Conservation (phyloP, 2,888 invertebrate species). For the Hyalella azteca region DNA sequence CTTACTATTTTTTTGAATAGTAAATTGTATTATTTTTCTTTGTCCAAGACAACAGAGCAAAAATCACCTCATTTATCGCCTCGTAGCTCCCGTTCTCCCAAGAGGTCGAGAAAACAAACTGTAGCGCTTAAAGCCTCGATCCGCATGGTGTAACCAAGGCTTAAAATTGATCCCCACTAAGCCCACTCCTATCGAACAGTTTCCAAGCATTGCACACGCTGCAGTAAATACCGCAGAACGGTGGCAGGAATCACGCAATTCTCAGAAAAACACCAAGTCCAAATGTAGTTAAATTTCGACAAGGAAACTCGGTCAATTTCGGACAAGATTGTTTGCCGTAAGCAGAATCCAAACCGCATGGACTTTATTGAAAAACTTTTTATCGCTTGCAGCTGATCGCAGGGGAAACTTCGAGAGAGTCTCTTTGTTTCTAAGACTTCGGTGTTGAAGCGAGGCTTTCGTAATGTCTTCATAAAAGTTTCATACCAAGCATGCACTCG, state of each 20-base stretch:
- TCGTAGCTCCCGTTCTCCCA: too few relatives aligned
- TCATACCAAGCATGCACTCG: too few relatives aligned
- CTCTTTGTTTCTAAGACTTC: too few relatives aligned
- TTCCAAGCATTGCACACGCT: background rate
- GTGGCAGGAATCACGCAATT: background rate
- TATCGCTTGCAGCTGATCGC: background rate
- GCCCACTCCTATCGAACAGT: background rate
- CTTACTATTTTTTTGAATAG: too few relatives aligned
- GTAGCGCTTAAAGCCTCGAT: background rate
- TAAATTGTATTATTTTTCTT: too few relatives aligned
- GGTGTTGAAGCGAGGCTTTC: too few relatives aligned
- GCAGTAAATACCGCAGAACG: background rate
- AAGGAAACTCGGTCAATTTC: background rate
- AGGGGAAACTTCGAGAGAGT: background rate
- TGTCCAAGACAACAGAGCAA: too few relatives aligned
- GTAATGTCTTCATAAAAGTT: too few relatives aligned
- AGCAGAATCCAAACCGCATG: conserved; percentile 1
- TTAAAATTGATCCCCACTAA: background rate
- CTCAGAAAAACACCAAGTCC: background rate
- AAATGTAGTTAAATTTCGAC: conserved; percentile 13
- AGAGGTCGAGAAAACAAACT: too few relatives aligned
- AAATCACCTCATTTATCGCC: too few relatives aligned
- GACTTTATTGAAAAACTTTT: conserved; percentile 5
- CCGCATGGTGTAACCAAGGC: background rate
- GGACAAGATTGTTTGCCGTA: background rate